A percentile compares a stretch with the other conserved stretches of the same genome.
Evolutionary conservation across 2,113 vertebrate species (phyloP).

Genomic region (Pluvialis apricaria): DNA sequence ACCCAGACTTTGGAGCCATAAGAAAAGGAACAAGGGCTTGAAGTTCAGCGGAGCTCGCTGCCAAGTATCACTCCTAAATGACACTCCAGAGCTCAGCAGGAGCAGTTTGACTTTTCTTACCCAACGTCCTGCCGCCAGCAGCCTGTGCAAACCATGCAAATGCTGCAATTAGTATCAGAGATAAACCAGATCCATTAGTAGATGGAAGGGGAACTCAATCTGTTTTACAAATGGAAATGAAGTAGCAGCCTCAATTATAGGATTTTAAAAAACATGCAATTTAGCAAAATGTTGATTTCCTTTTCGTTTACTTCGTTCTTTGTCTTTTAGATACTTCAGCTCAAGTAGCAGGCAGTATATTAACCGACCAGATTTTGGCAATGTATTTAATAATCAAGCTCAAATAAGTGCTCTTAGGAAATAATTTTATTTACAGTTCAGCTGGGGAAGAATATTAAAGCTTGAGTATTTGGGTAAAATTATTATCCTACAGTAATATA

Average conservation of each 20-base stretch:
- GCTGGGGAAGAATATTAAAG: conserved; percentile 58
- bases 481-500: conserved; percentile 28
- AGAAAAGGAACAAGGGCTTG: not conserved
- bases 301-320: conserved; percentile 60
- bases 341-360: conserved; percentile 55
- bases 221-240: conserved; percentile 71
- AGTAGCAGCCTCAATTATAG: conserved; percentile 65
- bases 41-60: not conserved
- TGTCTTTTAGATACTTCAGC: conserved; percentile 65
- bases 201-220: conserved; percentile 60
- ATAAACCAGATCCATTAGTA: conserved; percentile 62
- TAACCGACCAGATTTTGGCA: conserved; percentile 64
- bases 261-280: conserved; percentile 68
- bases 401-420: conserved; percentile 65
- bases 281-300: conserved; percentile 70
- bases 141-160: conserved; percentile 30
- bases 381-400: conserved; percentile 65
- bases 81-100: conserved; percentile 43
- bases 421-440: conserved; percentile 70
- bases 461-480: conserved; percentile 39
- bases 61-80: not conserved
- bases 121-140: conserved; percentile 24
- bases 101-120: conserved; percentile 32
- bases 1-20: conserved; percentile 35
- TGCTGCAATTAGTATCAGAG: conserved; percentile 66